These are phyloP conservation scores for Acanthurus leucopareius DNA, from an alignment of 2,797 vertebrate genomes.

Conservation along the genomic window DNA sequence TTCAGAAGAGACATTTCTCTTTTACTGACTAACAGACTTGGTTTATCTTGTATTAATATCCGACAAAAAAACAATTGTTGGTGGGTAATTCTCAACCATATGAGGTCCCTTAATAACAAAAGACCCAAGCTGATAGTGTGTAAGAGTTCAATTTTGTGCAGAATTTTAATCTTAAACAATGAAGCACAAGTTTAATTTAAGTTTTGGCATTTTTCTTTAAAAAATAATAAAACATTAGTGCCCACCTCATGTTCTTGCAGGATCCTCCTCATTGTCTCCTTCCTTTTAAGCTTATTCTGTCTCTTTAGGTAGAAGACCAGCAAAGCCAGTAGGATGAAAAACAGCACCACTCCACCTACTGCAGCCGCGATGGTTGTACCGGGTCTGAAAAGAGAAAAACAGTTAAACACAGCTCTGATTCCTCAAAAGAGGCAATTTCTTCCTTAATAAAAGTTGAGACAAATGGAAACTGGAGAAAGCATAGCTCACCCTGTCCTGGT, in stretches of 20 bases:
- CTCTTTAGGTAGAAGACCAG: conserved; percentile 89
- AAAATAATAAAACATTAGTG: neutral
- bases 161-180: neutral
- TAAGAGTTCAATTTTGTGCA: neutral
- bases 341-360: conserved; percentile 91
- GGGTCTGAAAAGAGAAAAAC: conserved; percentile 80
- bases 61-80: no score
- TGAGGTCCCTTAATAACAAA: no score
- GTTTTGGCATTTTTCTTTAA: neutral
- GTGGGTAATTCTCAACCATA: no score
- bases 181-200: neutral
- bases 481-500: conserved; percentile 89
- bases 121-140: no score
- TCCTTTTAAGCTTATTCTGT: conserved; percentile 90
- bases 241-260: conserved; percentile 95
- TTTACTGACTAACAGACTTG: no score
- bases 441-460: neutral
- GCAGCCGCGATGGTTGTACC: conserved; percentile 91
- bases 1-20: no score
- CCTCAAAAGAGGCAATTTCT: neutral
- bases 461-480: neutral
- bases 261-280: conserved; percentile 91
- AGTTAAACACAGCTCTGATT: neutral
- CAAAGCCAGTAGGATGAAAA: conserved; percentile 88
- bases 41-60: no score